A percentile compares a stretch with the other conserved stretches of the same genome.
Evolutionary conservation across 1,140 invertebrate genomes (phyloP).

Genomic region (Oreohelix idahoensis): DNA sequence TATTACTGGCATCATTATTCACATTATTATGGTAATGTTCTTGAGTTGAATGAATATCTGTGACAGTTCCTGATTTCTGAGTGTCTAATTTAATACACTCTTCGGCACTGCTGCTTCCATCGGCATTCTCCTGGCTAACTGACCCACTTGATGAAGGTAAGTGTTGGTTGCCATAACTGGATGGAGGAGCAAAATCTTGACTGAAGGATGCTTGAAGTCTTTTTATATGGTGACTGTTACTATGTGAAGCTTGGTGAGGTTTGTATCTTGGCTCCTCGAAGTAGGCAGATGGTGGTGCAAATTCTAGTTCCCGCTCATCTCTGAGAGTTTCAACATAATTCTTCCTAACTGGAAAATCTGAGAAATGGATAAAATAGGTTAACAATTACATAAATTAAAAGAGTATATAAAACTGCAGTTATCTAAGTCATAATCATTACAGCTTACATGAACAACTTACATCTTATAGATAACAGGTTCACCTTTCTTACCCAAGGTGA

Average conservation of each 20-base stretch:
- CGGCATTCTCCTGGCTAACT: not conserved
- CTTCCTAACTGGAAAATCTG: conserved; percentile 47
- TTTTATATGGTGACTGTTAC: not conserved
- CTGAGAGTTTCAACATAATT: conserved; percentile 50
- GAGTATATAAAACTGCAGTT: too few relatives aligned
- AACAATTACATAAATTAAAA: not conserved
- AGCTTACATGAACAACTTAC: too few relatives aligned
- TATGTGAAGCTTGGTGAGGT: not conserved
- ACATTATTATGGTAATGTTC: not conserved
- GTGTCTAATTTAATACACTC: not conserved
- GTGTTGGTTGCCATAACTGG: not conserved
- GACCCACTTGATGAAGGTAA: not conserved
- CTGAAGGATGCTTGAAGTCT: not conserved
- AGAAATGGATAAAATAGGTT: not conserved
- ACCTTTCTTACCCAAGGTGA: too few relatives aligned
- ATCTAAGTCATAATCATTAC: too few relatives aligned
- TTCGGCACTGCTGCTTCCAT: not conserved
- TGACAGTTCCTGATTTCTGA: not conserved
- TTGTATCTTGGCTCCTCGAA: conserved; percentile 18
- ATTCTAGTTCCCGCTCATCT: conserved; percentile 53
- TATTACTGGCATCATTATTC: not conserved
- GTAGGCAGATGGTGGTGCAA: conserved; percentile 57
- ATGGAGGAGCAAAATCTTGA: too few relatives aligned
- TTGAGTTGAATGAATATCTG: not conserved
- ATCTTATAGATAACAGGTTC: too few relatives aligned